phyloP scores from a whole-genome alignment of 2,797 vertebrate genomes.

The Apodemus agrarius region DNA sequence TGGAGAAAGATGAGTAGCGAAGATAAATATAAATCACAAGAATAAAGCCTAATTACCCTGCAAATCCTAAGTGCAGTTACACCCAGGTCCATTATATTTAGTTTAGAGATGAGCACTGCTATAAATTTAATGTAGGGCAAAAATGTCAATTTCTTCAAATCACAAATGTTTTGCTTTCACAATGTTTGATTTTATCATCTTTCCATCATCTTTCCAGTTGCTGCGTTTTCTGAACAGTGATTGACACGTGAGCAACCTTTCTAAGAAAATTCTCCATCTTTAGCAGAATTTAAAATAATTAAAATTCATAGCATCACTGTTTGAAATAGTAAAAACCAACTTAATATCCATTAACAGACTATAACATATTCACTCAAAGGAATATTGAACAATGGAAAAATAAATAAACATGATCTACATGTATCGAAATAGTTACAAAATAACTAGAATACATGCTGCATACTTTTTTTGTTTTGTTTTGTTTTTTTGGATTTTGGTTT shows the following conservation, averaged over 20 bases:
- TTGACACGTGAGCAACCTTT: slow-evolving; percentile 29
- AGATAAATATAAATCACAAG: slow-evolving; percentile 77
- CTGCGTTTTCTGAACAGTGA: slow-evolving; percentile 49
- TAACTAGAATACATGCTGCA: background rate
- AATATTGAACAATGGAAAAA: background rate
- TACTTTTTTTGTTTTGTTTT: no score
- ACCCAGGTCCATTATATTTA: slow-evolving; percentile 51
- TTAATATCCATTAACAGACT: background rate
- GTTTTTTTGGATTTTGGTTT: no score
- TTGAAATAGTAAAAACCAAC: slow-evolving; percentile 50
- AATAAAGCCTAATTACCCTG: slow-evolving; percentile 72
- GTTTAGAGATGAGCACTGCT: slow-evolving; percentile 62
- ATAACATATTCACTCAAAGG: background rate
- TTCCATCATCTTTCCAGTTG: slow-evolving; percentile 59
- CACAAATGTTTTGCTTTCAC: slow-evolving; percentile 39
- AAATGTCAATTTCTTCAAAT: slow-evolving; percentile 67
- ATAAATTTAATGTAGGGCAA: slow-evolving; percentile 65
- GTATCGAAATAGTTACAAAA: background rate
- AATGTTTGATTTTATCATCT: slow-evolving; percentile 65
- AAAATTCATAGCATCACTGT: slow-evolving; percentile 14
- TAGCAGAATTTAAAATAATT: slow-evolving; percentile 24
- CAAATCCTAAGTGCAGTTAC: slow-evolving; percentile 69
- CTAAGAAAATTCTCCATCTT: background rate
- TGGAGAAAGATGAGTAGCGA: slow-evolving; percentile 80
- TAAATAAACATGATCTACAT: background rate